Evolutionary conservation across 2,888 invertebrate genomes (phyloP), one percentile per base, ranked within the genome.

Genomic region (Dromius quadrimaculatus): DNA sequence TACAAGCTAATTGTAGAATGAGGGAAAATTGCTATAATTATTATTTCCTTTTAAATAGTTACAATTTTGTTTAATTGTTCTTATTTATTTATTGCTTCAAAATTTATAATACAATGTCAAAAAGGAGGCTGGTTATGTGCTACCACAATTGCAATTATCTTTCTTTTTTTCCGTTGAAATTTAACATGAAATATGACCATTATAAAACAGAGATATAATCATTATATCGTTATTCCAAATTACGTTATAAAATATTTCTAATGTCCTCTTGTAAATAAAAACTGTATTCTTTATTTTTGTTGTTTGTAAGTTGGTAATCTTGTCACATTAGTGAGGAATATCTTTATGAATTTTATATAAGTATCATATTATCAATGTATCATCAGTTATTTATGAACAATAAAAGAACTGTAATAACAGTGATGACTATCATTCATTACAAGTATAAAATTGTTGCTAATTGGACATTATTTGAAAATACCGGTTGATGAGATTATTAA

Each of bases 211-310:
- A 41, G 41, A 41, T 41, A 41, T 41, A 41, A 41, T 41, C 41
- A 15, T 11, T 41, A 15, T 4, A 15, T 41, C 41, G 15, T 41
- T 41, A 41, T 6, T 15, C 15, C 2, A 41, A 41, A 41, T 41
- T 41, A 41, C 41, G 41, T 15, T 11, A 41, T 41, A 41, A 41
- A 41, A 41, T 41, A 36, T 41, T 1, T 41, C 41, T 41, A 41
- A 41, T 41, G 41, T 41, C 8, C 41, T 5, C 4, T 2, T 41
- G 11, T 15, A 41, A 41, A 41, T 41, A 41, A 41, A 1, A 15
- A 41, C 13, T 43, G 28, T 50, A 8, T 54, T 28, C 23, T 54
- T 54, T n/a, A 23, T 54, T 54, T 54, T 54, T 54, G 50, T n/a
- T 28, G 9, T 47, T 47, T 47, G 22, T 54, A 41, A 3, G 23